Percentiles rank a stretch among this genome's conserved stretches.
Evolutionary conservation across 1,140 invertebrate genomes (phyloP).

Genomic region (Orchesella cincta): DNA sequence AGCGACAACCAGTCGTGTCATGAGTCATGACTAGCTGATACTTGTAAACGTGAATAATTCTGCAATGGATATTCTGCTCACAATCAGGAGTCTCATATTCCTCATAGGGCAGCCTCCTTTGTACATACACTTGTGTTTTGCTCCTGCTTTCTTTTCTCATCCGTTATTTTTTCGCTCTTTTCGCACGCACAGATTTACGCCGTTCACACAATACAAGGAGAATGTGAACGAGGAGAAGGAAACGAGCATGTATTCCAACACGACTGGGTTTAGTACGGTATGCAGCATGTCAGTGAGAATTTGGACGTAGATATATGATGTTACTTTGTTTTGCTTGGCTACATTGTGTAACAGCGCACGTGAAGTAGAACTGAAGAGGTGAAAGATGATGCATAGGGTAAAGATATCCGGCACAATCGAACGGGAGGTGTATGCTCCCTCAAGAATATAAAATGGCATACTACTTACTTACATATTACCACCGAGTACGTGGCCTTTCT

Average conservation of each 20-base stretch:
- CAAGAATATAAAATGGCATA: not conserved
- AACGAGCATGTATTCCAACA: not conserved
- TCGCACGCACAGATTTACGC: not conserved
- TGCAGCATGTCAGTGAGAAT: not conserved
- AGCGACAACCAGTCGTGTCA: too few relatives aligned
- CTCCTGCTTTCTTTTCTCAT: constrained; percentile 12
- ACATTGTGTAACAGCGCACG: not conserved
- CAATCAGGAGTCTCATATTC: too few relatives aligned
- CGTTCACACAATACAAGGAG: not conserved
- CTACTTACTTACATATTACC: too few relatives aligned
- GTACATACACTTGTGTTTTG: too few relatives aligned
- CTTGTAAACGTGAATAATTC: constrained; percentile 19
- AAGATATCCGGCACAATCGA: not conserved
- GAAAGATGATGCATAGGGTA: not conserved
- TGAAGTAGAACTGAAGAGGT: not conserved
- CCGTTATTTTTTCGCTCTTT: not conserved
- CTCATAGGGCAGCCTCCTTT: too few relatives aligned
- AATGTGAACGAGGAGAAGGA: too few relatives aligned
- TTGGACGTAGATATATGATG: not conserved
- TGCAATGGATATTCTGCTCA: constrained; percentile 16
- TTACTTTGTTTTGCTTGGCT: not conserved
- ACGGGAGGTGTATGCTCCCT: not conserved
- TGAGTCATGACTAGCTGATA: too few relatives aligned
- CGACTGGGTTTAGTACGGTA: not conserved
- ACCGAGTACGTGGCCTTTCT: too few relatives aligned